Conservation (phyloP, 2,113 vertebrate species). For the Plotosus lineatus region DNA sequence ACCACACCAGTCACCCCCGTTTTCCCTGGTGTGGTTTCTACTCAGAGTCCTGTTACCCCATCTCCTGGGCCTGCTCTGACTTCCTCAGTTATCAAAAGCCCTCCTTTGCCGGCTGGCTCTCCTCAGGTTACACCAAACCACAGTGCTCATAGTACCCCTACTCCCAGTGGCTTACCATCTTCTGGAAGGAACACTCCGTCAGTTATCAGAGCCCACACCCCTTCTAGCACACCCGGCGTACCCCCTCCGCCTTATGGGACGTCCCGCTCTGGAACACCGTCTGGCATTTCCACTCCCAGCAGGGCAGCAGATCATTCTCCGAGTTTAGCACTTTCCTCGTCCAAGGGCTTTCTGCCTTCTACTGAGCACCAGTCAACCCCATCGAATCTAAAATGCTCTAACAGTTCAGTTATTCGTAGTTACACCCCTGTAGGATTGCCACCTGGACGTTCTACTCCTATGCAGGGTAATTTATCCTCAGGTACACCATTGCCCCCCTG, state of each 20-base stretch:
- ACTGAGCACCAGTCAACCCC: conserved; percentile 67
- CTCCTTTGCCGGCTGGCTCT: conserved; percentile 50
- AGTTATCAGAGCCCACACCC: conserved; percentile 76
- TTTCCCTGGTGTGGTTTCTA: conserved; percentile 84
- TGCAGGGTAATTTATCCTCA: conserved; percentile 71
- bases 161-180: conserved; percentile 42
- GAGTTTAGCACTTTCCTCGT: conserved; percentile 71
- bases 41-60: conserved; percentile 67
- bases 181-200: conserved; percentile 67
- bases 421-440: conserved; percentile 79
- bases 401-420: conserved; percentile 78
- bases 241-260: conserved; percentile 75
- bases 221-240: conserved; percentile 73
- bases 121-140: conserved; percentile 62
- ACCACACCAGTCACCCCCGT: conserved; percentile 79
- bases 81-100: conserved; percentile 75
- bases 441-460: conserved; percentile 75
- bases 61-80: conserved; percentile 68
- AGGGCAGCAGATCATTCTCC: conserved; percentile 67
- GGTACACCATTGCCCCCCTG: conserved; percentile 62
- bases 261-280: conserved; percentile 74
- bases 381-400: conserved; percentile 72
- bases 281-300: conserved; percentile 66
- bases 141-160: conserved; percentile 63
- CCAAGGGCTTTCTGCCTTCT: conserved; percentile 81